Percentiles rank a stretch among this genome's conserved stretches.
Conservation (phyloP, 2,888 invertebrate species). For the Gymnosoma rotundatum region DNA sequence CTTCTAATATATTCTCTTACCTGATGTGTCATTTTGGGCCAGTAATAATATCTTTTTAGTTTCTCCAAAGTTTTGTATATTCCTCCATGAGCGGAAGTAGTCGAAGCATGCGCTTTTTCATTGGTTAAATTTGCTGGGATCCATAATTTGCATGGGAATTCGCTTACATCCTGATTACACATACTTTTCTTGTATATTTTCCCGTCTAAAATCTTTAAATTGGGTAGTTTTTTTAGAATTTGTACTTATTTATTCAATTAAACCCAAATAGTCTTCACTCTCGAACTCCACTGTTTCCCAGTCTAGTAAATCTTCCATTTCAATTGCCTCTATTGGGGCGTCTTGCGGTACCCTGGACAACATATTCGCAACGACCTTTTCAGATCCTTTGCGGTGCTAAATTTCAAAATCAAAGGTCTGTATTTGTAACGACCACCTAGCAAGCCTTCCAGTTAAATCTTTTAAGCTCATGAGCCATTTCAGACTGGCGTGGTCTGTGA, state of each 20-base stretch:
- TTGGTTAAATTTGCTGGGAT: background rate
- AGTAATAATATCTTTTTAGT: too few relatives aligned
- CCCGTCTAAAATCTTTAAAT: too few relatives aligned
- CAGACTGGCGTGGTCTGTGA: background rate
- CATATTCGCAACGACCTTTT: conserved; percentile 28
- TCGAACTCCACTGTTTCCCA: background rate
- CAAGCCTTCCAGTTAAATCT: conserved; percentile 9
- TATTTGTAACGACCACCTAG: conserved; percentile 21
- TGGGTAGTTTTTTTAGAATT: too few relatives aligned
- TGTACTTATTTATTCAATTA: too few relatives aligned
- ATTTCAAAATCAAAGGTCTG: conserved; percentile 23
- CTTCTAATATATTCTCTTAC: conserved; percentile 1
- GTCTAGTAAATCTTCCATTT: background rate
- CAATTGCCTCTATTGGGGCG: background rate
- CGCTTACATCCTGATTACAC: too few relatives aligned
- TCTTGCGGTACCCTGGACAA: background rate
- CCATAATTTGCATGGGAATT: background rate
- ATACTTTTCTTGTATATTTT: too few relatives aligned
- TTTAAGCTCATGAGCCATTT: background rate
- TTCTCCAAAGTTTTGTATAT: too few relatives aligned
- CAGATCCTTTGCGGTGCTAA: conserved; percentile 18
- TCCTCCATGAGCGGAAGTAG: too few relatives aligned
- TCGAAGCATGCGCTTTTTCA: background rate
- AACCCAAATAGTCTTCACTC: too few relatives aligned
- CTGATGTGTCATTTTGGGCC: background rate